Base-by-base conservation (phyloP, 2,113 vertebrate species). In the Pogonocichla stellata region DNA sequence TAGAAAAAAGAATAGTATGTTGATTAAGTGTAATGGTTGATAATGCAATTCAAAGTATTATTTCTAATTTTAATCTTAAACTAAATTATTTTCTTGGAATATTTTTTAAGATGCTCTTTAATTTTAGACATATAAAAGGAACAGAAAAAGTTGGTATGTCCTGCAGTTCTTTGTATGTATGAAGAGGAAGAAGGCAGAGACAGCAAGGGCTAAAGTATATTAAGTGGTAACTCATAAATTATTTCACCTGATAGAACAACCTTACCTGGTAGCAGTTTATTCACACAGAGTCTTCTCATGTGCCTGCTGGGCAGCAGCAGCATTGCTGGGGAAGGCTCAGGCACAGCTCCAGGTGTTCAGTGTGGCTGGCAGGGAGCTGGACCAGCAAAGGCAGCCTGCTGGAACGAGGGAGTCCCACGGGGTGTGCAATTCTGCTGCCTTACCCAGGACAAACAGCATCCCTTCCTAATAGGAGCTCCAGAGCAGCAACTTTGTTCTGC, bases 271-370 rank as follows among this genome's bases (percentile, higher is more conserved):
- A 62, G 66, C 29, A 48, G n/a, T 72, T 75, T 11, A 23, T 38
- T 87, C 85, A 56, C 31, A 18, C 23, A 28, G 40, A 50, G 10
- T 14, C 43, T 38, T 71, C 31, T 40, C 0, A 0, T 29, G 47
- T 58, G 23, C 69, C 29, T n/a, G 28, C 47, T 66, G 54, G 74
- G 50, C 58, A 78, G 67, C 34, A 25, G 19, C n/a, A 17, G 22
- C 5, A 15, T 4, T 80, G 40, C 3, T 33, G 45, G 60, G 67
- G 73, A 13, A 60, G 47, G 36, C 20, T 84, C 38, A 33, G 64
- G 50, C 10, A 2, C n/a, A 67, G 48, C 4, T 9, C 0, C 7
- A 8, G 14, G 19, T 13, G 58, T 13, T 66, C 43, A 33, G 17
- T 24, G 40, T 71, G 79, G 29, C 9, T 36, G 3, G 3, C 57